Evolutionary conservation across 2,113 vertebrate genomes (phyloP).

Genomic region (Menura novaehollandiae): DNA sequence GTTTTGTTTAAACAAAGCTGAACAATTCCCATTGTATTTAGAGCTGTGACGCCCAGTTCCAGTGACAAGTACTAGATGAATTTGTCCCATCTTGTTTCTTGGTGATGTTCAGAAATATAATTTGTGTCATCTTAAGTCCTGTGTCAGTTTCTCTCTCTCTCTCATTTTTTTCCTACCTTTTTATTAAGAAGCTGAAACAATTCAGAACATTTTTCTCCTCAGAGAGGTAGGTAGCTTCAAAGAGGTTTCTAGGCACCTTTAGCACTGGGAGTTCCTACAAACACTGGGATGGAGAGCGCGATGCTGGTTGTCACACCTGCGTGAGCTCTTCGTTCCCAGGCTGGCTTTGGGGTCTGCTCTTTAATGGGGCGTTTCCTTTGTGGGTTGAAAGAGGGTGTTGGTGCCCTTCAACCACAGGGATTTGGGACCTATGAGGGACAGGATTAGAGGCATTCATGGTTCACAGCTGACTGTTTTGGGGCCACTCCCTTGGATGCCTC

Average conservation of each 20-base stretch:
- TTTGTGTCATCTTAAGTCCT: constrained; percentile 44
- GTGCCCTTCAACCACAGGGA: background rate
- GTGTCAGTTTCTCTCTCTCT: background rate
- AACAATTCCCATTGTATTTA: constrained; percentile 50
- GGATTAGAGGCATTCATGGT: background rate
- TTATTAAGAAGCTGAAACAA: background rate
- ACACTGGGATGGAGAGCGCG: background rate
- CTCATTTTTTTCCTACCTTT: background rate
- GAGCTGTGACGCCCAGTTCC: constrained; percentile 36
- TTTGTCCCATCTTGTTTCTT: constrained; percentile 60
- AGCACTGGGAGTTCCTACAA: background rate
- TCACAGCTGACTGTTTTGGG: background rate
- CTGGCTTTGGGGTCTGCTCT: background rate
- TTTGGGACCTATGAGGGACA: background rate
- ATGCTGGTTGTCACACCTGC: background rate
- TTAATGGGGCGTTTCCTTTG: fast-evolving
- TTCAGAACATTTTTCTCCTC: background rate
- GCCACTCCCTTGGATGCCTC: background rate
- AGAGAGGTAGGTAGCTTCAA: background rate
- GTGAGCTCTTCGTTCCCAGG: background rate
- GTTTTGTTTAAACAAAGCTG: constrained; percentile 41
- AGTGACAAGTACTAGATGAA: constrained; percentile 41
- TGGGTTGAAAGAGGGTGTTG: background rate
- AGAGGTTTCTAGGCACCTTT: background rate
- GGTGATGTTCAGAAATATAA: constrained; percentile 61